Evolutionary conservation across 2,113 vertebrate genomes (phyloP), one percentile per base, ranked within the genome.

Genomic region (Pseudorhombus dupliciocellatus): DNA sequence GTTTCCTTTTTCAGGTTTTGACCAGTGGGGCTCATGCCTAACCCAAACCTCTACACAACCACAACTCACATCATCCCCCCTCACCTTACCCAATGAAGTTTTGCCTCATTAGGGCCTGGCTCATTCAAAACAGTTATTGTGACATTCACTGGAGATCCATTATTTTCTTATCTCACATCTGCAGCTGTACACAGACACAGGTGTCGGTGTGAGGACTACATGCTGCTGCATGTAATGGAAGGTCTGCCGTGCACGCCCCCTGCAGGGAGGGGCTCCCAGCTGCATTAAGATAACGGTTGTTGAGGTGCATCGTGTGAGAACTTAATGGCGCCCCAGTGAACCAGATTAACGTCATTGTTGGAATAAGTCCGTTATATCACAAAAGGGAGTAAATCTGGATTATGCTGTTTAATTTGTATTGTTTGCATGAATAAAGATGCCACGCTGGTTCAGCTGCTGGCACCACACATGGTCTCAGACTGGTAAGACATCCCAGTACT

Each of bases 231-330:
- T 37, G 34, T 37, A 37, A 37, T 37, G 34, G 12, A 37, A 37
- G 34, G 34, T 37, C 34, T 37, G 10, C 34, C 34, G 3, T 37
- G 34, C 12, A 12, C 10, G 34, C 34, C 34, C 34, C 34, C 34
- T 37, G 34, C 34, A 37, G 34, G 3, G 34, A 37, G 9, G 12
- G 34, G 12, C 34, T 57, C 20, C n/a, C 40, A 56, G 42, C 59
- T 28, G 16, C 18, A 40, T 79, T 71, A 56, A 48, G 34, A 59
- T 59, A 70, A 71, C 55, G 44, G 63, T 24, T 56, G 52, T 66
- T 73, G 58, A 37, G 34, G 54, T 64, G 55, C 51, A 14, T 24
- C 24, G 26, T 14, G 60, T 42, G 20, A 9, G 4, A 74, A 71
- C 26, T 52, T 72, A 46, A 72, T 56, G 50, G 64, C 30, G 20